Evolutionary conservation across 2,797 vertebrate species (phyloP), one percentile per base, ranked within the genome.

Genomic region (Decapterus maruadsi): DNA sequence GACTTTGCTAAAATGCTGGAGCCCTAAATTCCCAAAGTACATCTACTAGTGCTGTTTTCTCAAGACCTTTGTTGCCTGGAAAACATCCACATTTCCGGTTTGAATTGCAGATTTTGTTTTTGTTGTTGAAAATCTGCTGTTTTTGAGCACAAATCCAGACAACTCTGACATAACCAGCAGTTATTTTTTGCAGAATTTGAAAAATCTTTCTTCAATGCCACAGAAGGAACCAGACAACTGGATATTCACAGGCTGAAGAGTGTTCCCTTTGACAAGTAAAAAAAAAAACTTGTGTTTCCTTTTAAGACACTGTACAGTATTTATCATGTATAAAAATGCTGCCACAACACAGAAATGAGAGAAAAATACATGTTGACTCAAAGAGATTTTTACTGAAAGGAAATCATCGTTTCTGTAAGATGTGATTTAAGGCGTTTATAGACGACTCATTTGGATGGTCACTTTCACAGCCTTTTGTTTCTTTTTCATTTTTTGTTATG

Each of bases 101-200:
- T 59, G 4, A 29, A 36, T 26, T 43, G 3, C 5, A 55, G 54
- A 10, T 45, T 20, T 55, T 19, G 20, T 42, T 22, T 1, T 50
- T 26, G 20, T 7, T 55, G 14, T 20, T 20, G 54, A 34, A n/a
- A 56, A 54, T 22, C 20, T 54, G 51, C 51, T 22, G 36, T n/a
- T 29, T 20, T 26, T 19, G 29, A 62, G 16, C 10, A 9, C n/a
- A 40, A 59, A 67, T 51, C 4, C 42, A 68, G 20, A 55, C 56
- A 26, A 38, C 56, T 54, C 43, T 20, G 22, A 60, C 60, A 43
- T 67, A 43, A 75, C 67, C 55, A 50, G 45, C 40, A 56, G 31
- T 60, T 60, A 14, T 5, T 40, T 34, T 51, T 29, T n/a, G 36
- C 34, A 43, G 22, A 68, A 46, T 17, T 50, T 2, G 7, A n/a